A percentile compares a stretch with the other conserved stretches of the same genome.
These are phyloP conservation scores for Anoplolepis gracilipes DNA, from an alignment of 1,140 invertebrate species.

Conservation along the genomic window DNA sequence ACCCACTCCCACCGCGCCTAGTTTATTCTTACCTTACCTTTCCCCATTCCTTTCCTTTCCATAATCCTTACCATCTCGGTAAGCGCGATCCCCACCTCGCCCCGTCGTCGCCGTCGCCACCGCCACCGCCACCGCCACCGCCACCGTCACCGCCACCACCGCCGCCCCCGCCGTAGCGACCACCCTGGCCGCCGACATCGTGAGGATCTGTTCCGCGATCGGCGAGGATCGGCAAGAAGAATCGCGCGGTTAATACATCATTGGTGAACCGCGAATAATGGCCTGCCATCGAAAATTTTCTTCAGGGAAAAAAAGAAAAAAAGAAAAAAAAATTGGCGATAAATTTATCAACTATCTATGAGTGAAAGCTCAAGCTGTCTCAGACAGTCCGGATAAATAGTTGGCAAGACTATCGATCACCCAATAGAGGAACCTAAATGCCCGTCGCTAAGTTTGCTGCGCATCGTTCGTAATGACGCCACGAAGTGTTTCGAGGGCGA, in stretches of 20 bases:
- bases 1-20: conserved; percentile 79
- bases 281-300: neutral
- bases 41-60: conserved; percentile 72
- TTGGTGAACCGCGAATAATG: conserved; percentile 9
- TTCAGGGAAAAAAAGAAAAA: neutral
- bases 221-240: neutral
- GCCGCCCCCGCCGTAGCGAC: conserved; percentile 49
- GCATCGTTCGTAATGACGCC: conserved; percentile 11
- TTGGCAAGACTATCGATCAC: conserved; percentile 24
- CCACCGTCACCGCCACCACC: conserved; percentile 33
- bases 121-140: conserved; percentile 8
- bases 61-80: conserved; percentile 65
- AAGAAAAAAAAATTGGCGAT: neutral
- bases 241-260: conserved; percentile 19
- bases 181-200: conserved; percentile 4
- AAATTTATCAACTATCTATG: neutral
- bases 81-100: conserved; percentile 56
- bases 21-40: conserved; percentile 77
- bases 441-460: neutral
- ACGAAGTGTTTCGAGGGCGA: neutral
- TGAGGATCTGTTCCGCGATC: conserved; percentile 55
- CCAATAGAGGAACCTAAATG: neutral
- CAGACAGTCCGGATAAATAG: neutral
- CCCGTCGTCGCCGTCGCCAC: neutral
- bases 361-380: conserved; percentile 18